Evolutionary conservation across 2,113 vertebrate genomes (phyloP), one percentile per base, ranked within the genome.

Genomic region (Eira barbara): DNA sequence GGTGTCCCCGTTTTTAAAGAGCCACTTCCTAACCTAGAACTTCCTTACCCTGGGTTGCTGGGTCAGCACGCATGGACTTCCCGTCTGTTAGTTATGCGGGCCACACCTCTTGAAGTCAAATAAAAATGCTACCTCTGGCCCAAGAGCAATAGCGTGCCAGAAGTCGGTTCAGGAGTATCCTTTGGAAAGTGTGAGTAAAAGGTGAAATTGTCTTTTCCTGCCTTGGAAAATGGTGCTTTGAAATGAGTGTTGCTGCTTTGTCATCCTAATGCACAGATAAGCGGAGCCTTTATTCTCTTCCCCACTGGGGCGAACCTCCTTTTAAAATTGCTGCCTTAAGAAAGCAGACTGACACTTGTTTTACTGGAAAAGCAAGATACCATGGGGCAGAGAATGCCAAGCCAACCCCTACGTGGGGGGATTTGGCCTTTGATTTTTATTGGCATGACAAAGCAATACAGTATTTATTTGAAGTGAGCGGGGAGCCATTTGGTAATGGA

Each of bases 171-270:
- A 89, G 47, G 87, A 94, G 36, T 96, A 49, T 92, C 90, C 92
- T 97, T 92, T 85, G 80, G 71, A 88, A 97, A 95, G 91, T 93
- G 59, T 95, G 92, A 96, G 79, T 78, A 73, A 86, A 96, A 95
- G 94, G 90, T 92, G 84, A 76, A 83, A 65, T 80, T 74, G 84
- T 98, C 57, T 92, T 81, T 97, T 90, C 80, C 94, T 97, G 95
- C 49, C 71, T 82, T 85, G 69, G 90, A 97, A 93, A 92, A 90
- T 78, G 69, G 74, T 84, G 76, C 63, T 95, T 92, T 92, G 63
- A 73, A 76, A 42, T 21, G 89, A 82, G 36, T 29, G 20, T 85
- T 14, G 25, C 34, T 93, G 59, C 39, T 89, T 91, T 93, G 61
- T 94, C 85, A 80, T 91, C 85, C 55, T 39, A 52, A 3, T 27